Evolutionary conservation across 2,797 vertebrate species (phyloP).

Genomic region (Thaleichthys pacificus): DNA sequence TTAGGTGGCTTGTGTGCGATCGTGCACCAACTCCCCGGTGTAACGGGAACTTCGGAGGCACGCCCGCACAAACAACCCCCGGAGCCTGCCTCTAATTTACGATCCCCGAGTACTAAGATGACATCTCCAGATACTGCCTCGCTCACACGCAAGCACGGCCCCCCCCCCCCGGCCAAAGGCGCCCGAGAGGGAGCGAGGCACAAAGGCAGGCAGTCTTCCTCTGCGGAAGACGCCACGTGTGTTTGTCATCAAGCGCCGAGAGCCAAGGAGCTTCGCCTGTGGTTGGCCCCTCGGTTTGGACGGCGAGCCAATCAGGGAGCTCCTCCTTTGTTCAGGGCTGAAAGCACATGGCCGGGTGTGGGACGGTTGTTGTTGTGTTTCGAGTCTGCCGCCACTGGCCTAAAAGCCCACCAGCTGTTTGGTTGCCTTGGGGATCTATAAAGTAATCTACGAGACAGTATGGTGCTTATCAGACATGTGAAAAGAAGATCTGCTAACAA

Average conservation of each 20-base stretch:
- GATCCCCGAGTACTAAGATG: conserved; percentile 14
- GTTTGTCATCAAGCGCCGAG: conserved; percentile 37
- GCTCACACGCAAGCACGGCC: neutral
- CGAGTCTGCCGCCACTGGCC: neutral
- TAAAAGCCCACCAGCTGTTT: neutral
- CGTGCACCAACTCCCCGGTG: conserved; percentile 5
- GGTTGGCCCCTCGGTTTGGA: conserved; percentile 18
- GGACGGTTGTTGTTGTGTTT: conserved; percentile 14
- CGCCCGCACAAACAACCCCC: conserved; percentile 3
- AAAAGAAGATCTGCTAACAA: neutral
- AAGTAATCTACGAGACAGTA: neutral
- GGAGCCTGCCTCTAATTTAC: conserved; percentile 27
- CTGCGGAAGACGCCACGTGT: conserved; percentile 27
- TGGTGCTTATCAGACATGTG: neutral
- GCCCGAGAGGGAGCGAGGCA: neutral
- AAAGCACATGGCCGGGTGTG: conserved; percentile 26
- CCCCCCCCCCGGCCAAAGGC: neutral
- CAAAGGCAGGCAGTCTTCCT: conserved; percentile 23
- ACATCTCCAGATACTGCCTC: conserved; percentile 18
- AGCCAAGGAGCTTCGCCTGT: conserved; percentile 4
- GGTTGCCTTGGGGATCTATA: neutral
- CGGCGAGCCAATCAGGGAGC: conserved; percentile 32
- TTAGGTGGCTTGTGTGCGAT: neutral
- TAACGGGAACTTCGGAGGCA: conserved; percentile 33
- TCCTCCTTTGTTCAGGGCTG: conserved; percentile 28